Conservation (phyloP, 2,797 vertebrate species). For the Acropternis orthonyx region DNA sequence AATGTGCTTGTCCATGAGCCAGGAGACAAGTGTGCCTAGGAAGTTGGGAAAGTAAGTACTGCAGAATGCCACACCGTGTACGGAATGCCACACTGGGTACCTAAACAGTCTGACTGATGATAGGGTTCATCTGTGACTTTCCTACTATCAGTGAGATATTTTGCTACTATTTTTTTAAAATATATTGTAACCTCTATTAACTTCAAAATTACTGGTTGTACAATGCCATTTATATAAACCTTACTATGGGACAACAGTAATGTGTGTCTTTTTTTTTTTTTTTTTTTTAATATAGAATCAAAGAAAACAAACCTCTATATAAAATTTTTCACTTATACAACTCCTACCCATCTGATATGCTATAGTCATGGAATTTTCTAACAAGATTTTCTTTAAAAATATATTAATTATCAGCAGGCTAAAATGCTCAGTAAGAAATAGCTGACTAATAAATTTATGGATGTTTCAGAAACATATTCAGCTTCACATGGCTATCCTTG, state of each 20-base stretch:
- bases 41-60: background rate
- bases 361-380: background rate
- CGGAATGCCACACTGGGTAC: background rate
- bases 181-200: background rate
- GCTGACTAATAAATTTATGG: accelerated
- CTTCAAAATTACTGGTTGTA: background rate
- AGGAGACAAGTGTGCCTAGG: background rate
- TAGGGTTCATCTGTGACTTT: background rate
- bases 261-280: background rate
- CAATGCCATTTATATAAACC: background rate
- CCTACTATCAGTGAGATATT: background rate
- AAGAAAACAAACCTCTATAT: background rate
- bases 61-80: background rate
- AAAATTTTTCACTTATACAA: background rate
- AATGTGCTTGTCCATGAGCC: background rate
- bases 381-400: background rate
- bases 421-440: background rate
- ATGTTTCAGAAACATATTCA: background rate
- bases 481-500: background rate
- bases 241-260: background rate
- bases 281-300: background rate
- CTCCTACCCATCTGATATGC: background rate
- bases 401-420: background rate
- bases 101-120: background rate
- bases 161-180: background rate